These are phyloP conservation scores for Leucoraja erinaceus DNA, from an alignment of 2,113 vertebrate genomes.

Conservation along the genomic window DNA sequence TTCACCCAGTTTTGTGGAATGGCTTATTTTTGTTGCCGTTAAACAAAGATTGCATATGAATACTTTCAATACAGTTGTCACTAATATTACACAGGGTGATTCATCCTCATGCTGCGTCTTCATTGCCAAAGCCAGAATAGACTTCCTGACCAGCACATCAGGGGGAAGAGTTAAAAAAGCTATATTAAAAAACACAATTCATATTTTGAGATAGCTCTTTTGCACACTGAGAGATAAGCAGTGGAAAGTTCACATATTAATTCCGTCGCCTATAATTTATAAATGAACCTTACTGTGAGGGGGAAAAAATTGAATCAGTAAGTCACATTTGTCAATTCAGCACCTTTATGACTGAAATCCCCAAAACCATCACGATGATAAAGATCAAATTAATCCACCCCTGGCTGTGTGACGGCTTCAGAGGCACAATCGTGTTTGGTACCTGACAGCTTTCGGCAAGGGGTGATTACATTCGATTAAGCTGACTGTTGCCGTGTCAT, in stretches of 20 bases:
- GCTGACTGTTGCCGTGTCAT: constrained; percentile 31
- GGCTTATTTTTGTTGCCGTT: not conserved
- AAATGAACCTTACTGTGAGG: not conserved
- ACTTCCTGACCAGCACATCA: not conserved
- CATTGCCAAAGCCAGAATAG: not conserved
- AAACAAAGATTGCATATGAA: not conserved
- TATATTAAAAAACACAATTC: not conserved
- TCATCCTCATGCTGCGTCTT: not conserved
- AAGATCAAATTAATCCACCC: constrained; percentile 32
- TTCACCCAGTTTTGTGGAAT: not conserved
- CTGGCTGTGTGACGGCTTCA: constrained; percentile 29
- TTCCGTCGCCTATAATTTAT: not conserved
- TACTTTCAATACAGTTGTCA: not conserved
- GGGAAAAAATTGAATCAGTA: constrained; percentile 20
- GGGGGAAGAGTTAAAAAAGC: not conserved
- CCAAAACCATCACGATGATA: not conserved
- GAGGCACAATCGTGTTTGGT: constrained; percentile 21
- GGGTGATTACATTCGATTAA: constrained; percentile 36
- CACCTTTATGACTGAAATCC: not conserved
- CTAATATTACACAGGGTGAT: not conserved
- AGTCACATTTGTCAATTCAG: constrained; percentile 26
- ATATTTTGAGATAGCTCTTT: not conserved
- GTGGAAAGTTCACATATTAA: not conserved
- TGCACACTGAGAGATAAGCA: not conserved
- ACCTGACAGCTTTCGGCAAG: constrained; percentile 31